Base-by-base conservation (phyloP, 1,140 invertebrate genomes). In the Arctopsyche grandis region DNA sequence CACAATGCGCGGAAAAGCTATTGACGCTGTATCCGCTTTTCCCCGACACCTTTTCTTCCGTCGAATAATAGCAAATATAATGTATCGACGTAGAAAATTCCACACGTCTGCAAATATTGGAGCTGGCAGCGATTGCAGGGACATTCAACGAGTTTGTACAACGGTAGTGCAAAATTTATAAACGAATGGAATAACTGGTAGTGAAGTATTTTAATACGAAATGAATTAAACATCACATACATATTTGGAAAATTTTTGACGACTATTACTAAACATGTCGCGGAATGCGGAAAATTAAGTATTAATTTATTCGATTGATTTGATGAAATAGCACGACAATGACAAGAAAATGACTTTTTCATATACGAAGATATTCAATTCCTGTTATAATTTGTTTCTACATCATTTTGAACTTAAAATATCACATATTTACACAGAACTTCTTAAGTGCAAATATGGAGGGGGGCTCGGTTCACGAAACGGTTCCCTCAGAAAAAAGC, bases 81-180 rank as follows among this genome's bases (percentile, higher is more conserved):
- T 81, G 79, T 81, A 81, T 81, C 79, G 76, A 69, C 56, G 78
- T 14, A 56, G 79, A 73, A 80, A 80, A 80, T 77, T 44, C 29
- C 58, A 69, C n/a, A 44, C 26, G 19, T 79, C 44, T 77, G 69
- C 75, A 77, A 80, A 80, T 80, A 80, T 80, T 80, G 75, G 26
- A 74, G 69, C 26, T 69, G 14, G 22, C n/a, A 79, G 63, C 14
- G 43, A 56, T 48, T 22, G 14, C 77, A 73, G 77, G 77, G 48
- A 73, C 44, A 21, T 21, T 66, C 75, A 76, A n/a, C n/a, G n/a
- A n/a, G n/a, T n/a, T n/a, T n/a, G n/a, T n/a, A n/a, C n/a, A 73
- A n/a, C 70, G n/a, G 3, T 38, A 38, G 7, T 38, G 7, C 29
- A 19, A 14, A 1, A 19, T 16, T 21, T 69, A 21, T 29, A 69